Evolutionary conservation across 2,888 invertebrate species (phyloP).

Genomic region (Polymixis flavicincta): DNA sequence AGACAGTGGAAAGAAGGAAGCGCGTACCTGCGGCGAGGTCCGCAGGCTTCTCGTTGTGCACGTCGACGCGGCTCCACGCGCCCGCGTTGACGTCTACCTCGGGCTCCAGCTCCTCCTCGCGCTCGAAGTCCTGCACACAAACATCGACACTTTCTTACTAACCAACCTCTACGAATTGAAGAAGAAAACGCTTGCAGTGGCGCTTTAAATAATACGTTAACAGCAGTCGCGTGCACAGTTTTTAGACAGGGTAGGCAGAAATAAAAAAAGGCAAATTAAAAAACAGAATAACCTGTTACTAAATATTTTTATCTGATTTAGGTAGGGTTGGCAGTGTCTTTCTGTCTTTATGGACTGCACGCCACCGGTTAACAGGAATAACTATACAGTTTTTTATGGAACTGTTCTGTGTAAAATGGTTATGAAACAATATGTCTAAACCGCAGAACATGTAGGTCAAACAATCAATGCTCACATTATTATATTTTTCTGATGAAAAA

Average conservation of each 20-base stretch:
- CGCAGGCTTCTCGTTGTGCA: constrained; percentile 86
- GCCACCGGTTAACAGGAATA: not conserved
- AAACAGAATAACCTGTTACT: too few species aligned
- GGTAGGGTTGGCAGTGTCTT: too few species aligned
- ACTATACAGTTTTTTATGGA: not conserved
- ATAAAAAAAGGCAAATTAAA: too few species aligned
- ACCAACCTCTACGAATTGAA: too few species aligned
- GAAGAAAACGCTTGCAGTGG: too few species aligned
- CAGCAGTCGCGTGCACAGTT: too few species aligned
- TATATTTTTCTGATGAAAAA: not conserved
- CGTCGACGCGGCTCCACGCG: constrained; percentile 96
- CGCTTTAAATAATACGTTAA: too few species aligned
- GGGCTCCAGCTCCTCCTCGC: constrained; percentile 85
- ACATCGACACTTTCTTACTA: not conserved
- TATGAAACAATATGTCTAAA: not conserved
- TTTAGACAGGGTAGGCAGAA: too few species aligned
- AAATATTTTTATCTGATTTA: too few species aligned
- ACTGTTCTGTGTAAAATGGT: not conserved
- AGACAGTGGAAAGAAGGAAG: not conserved
- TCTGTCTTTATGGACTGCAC: too few species aligned
- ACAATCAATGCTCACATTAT: not conserved
- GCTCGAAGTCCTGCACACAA: constrained; percentile 78
- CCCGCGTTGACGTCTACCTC: constrained; percentile 85
- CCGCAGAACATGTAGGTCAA: too few species aligned
- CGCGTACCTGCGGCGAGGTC: constrained; percentile 83